Conservation (phyloP, 1,140 invertebrate species). For the Lordiphosa collinella region DNA sequence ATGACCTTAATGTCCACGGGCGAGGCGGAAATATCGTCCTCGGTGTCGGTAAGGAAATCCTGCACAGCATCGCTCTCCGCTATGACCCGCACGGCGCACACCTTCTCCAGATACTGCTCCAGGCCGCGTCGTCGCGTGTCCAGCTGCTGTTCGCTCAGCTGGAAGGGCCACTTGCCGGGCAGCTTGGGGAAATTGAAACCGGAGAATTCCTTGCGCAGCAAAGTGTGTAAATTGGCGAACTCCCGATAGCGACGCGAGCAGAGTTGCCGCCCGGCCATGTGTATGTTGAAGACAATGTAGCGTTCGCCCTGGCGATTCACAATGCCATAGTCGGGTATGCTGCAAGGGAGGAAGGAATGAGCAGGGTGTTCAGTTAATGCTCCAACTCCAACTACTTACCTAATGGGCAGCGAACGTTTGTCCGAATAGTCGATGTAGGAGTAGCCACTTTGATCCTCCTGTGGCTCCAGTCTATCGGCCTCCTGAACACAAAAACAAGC, state of each 20-base stretch:
- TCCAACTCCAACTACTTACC: conserved; percentile 37
- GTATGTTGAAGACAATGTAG: conserved; percentile 98
- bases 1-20: conserved; percentile 96
- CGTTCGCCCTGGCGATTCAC: conserved; percentile 90
- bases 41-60: conserved; percentile 96
- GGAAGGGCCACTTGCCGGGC: conserved; percentile 99
- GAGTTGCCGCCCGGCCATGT: conserved; percentile 98
- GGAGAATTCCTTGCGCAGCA: conserved; percentile 96
- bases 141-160: conserved; percentile 96
- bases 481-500: conserved; percentile 81
- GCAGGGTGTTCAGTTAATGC: no score
- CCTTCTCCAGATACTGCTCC: conserved; percentile 99
- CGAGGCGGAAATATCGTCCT: conserved; percentile 90
- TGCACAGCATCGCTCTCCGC: conserved; percentile 98
- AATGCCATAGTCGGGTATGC: conserved; percentile 96
- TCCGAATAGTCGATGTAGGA: conserved; percentile 98
- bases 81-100: conserved; percentile 98
- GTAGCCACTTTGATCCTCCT: conserved; percentile 92
- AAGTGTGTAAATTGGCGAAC: conserved; percentile 93
- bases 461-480: conserved; percentile 91
- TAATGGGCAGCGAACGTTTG: conserved; percentile 96
- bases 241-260: conserved; percentile 98
- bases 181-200: conserved; percentile 99
- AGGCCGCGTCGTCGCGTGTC: conserved; percentile 95
- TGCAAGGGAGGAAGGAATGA: conserved; percentile 70